These are phyloP conservation scores for Acanthurus lineatus DNA, from an alignment of 2,797 vertebrate genomes.

Conservation along the genomic window DNA sequence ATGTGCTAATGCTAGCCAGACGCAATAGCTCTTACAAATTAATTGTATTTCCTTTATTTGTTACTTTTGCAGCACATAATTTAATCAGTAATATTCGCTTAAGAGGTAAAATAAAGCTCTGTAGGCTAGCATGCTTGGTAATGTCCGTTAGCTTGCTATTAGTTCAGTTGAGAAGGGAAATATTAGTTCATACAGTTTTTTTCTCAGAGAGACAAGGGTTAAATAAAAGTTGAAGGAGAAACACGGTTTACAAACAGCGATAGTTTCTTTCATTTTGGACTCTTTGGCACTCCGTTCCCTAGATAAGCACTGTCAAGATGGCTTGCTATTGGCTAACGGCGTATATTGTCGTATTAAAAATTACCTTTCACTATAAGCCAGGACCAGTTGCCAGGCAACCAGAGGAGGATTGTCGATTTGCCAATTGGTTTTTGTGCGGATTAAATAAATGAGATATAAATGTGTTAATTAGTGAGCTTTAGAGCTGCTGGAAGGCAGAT, in stretches of 20 bases:
- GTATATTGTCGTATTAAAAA: not conserved
- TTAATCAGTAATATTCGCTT: not conserved
- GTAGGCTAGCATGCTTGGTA: not conserved
- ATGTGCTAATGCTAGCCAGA: not conserved
- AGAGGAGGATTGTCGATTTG: not conserved
- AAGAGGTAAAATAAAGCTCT: too few species aligned
- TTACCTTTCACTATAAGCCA: not conserved
- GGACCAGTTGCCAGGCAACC: not conserved
- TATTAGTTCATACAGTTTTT: not conserved
- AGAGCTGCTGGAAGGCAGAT: slow-evolving; percentile 16
- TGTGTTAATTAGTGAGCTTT: slow-evolving; percentile 15
- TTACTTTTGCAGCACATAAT: not conserved
- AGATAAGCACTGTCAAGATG: not conserved
- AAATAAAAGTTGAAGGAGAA: not conserved
- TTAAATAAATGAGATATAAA: slow-evolving; percentile 16
- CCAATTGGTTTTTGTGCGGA: not conserved
- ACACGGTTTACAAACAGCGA: not conserved
- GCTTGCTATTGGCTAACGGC: too few species aligned
- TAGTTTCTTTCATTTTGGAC: not conserved
- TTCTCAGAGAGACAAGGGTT: not conserved
- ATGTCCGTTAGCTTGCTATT: not conserved
- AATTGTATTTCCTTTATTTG: not conserved
- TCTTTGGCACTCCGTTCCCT: too few species aligned
- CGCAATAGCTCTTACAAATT: not conserved
- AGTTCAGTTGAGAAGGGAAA: not conserved